phyloP scores from a whole-genome alignment of 2,113 vertebrate species.

The Crotalus helleri region DNA sequence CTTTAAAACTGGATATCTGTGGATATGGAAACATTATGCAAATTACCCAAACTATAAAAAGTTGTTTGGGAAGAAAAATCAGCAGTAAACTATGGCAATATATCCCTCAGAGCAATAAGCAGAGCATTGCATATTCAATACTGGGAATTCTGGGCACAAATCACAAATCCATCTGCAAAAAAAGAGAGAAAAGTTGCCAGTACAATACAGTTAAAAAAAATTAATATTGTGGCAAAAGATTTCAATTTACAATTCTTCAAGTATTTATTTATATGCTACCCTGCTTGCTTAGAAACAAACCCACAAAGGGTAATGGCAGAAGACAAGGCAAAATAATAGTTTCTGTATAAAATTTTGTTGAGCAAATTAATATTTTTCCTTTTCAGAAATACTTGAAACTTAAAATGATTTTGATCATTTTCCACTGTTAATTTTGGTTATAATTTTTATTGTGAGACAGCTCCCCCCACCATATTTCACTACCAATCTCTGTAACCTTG shows the following conservation, averaged over 20 bases:
- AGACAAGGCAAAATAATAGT: neutral
- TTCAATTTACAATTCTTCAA: neutral
- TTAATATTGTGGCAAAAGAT: neutral
- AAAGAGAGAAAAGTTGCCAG: neutral
- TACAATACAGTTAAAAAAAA: neutral
- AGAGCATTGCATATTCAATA: conserved; percentile 2
- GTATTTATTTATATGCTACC: conserved; percentile 15
- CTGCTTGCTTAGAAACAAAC: neutral
- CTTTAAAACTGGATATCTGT: neutral
- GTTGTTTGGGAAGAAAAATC: neutral
- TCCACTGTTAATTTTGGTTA: neutral
- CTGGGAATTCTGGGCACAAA: neutral
- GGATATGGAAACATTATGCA: neutral
- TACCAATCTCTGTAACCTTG: neutral
- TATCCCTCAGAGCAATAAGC: neutral
- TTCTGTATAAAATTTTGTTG: neutral
- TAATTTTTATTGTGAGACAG: neutral
- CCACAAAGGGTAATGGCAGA: neutral
- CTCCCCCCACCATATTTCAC: neutral
- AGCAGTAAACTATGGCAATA: neutral
- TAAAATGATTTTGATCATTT: neutral
- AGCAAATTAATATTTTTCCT: neutral
- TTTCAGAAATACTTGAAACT: neutral
- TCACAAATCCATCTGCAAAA: neutral
- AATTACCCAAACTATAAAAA: neutral